A percentile compares a stretch with the other conserved stretches of the same genome.
Conservation (phyloP, 2,797 vertebrate genomes). For the Chaetophractus vellerosus region DNA sequence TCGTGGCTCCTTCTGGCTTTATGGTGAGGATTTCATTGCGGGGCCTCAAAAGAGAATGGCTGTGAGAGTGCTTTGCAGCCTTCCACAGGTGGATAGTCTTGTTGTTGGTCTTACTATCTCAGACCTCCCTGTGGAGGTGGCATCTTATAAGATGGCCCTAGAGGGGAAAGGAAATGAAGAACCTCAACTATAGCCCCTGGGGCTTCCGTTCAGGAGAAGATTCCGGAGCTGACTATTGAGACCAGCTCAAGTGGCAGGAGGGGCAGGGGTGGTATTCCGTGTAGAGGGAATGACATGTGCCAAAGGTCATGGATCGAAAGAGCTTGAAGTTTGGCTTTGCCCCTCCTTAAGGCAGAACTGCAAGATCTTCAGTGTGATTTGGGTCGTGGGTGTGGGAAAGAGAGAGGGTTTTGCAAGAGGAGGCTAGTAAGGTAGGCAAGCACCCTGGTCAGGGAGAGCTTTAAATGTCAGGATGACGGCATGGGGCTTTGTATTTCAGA, state of each 20-base stretch:
- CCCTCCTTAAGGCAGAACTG: not conserved
- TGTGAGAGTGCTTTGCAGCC: rapidly evolving
- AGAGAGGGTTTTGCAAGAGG: not conserved
- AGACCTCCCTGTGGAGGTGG: not conserved
- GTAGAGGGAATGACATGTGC: rapidly evolving
- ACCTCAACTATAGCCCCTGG: not conserved
- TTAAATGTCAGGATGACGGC: not conserved
- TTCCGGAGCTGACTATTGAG: not conserved
- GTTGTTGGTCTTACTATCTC: not conserved
- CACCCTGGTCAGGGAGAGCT: not conserved
- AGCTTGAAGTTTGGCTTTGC: not conserved
- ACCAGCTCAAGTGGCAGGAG: not conserved
- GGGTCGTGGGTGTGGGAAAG: rapidly evolving
- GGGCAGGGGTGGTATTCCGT: rapidly evolving
- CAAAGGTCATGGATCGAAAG: rapidly evolving
- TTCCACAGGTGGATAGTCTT: rapidly evolving
- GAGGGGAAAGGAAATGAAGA: not conserved
- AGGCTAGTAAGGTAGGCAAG: not conserved
- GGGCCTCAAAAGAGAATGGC: not conserved
- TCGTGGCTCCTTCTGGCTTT: not conserved
- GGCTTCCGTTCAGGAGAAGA: not conserved
- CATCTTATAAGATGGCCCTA: not conserved
- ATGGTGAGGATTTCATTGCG: not conserved
- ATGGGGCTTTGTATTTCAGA: not conserved
- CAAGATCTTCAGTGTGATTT: not conserved